Evolutionary conservation across 2,797 vertebrate genomes (phyloP).

Genomic region (Nannoperca obscura): DNA sequence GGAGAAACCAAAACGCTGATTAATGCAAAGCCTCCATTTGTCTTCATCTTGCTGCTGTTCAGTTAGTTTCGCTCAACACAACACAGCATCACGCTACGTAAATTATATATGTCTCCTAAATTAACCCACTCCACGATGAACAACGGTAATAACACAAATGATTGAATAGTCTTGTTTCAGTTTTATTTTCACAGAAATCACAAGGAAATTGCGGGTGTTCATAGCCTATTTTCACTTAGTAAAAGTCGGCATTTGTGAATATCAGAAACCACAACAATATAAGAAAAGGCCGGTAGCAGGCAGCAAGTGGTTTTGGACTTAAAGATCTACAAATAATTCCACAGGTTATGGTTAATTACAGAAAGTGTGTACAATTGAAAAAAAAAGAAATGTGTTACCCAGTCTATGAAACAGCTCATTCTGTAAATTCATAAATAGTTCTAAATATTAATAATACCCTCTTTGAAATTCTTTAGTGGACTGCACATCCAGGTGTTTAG

Average conservation of each 20-base stretch:
- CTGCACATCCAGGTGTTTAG: constrained; percentile 34
- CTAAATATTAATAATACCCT: constrained; percentile 58
- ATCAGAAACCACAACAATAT: constrained; percentile 33
- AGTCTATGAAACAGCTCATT: constrained; percentile 62
- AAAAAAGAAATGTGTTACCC: constrained; percentile 43
- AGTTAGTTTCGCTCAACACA: constrained; percentile 2
- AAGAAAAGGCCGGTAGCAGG: constrained; percentile 46
- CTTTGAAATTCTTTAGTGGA: constrained; percentile 26
- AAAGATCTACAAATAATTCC: constrained; percentile 55
- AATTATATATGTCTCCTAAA: neutral
- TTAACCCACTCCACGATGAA: neutral
- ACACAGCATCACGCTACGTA: neutral
- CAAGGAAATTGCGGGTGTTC: constrained; percentile 29
- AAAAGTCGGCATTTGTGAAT: constrained; percentile 43
- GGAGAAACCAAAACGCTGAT: neutral
- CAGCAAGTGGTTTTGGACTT: constrained; percentile 49
- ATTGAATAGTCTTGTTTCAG: neutral
- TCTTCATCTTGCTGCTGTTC: constrained; percentile 21
- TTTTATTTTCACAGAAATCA: constrained; percentile 74
- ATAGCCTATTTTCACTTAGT: constrained; percentile 41
- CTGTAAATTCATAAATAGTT: constrained; percentile 82
- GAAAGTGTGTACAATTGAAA: constrained; percentile 28
- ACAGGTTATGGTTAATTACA: constrained; percentile 63
- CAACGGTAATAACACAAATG: neutral
- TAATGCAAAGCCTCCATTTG: constrained; percentile 36